phyloP scores from a whole-genome alignment of 2,888 invertebrate genomes.

The Epinotia brunnichana region DNA sequence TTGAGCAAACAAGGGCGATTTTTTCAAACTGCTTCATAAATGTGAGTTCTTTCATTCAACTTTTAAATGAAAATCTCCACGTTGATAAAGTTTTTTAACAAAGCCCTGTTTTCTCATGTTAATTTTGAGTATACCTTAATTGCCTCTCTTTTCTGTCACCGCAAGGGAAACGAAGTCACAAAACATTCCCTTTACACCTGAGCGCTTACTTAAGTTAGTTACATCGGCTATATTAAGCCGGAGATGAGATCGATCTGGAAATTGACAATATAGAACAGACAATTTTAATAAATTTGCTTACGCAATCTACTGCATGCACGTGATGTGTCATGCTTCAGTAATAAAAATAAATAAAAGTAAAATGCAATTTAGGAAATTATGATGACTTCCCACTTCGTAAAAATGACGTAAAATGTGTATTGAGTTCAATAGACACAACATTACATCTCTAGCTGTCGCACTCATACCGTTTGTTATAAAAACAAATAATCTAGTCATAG shows the following conservation, averaged over 20 bases:
- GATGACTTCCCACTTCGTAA: too few species aligned
- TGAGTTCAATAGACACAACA: too few species aligned
- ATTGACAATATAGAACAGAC: neutral
- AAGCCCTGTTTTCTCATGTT: conserved; percentile 1
- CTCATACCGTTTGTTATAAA: too few species aligned
- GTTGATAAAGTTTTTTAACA: conserved; percentile 13
- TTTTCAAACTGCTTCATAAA: too few species aligned
- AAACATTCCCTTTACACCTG: conserved; percentile 9
- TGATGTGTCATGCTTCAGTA: too few species aligned
- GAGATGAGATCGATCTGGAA: neutral
- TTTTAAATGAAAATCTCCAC: conserved; percentile 10
- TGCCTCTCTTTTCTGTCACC: conserved; percentile 17
- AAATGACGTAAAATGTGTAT: too few species aligned
- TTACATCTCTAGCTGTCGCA: too few species aligned
- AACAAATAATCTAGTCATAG: too few species aligned
- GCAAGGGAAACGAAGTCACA: neutral
- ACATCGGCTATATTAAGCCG: neutral
- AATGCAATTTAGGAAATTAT: too few species aligned
- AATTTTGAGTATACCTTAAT: conserved; percentile 22
- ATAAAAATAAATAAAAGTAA: too few species aligned
- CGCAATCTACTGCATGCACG: neutral
- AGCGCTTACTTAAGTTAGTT: conserved; percentile 9
- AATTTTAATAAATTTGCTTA: neutral
- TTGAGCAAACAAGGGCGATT: too few species aligned
- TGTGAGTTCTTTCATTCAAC: neutral